These are phyloP conservation scores for Barbus barbus DNA, from an alignment of 2,113 vertebrate genomes.

Conservation along the genomic window DNA sequence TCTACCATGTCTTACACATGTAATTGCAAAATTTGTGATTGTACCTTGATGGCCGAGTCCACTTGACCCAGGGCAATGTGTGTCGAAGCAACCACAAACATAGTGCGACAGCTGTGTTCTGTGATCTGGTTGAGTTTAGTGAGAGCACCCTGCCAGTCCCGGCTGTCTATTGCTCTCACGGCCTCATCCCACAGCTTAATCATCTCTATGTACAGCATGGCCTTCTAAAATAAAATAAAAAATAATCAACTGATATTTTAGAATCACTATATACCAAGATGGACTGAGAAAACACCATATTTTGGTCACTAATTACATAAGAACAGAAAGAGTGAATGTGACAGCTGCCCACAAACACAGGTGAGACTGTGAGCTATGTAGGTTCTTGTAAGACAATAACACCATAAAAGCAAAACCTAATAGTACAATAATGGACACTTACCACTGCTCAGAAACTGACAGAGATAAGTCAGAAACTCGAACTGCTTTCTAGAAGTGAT, in stretches of 20 bases:
- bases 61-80: conserved; percentile 78
- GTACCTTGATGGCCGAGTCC: conserved; percentile 75
- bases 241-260: neutral
- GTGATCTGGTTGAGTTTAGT: conserved; percentile 68
- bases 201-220: conserved; percentile 82
- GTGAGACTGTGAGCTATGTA: conserved; percentile 18
- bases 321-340: neutral
- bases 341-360: neutral
- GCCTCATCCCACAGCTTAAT: conserved; percentile 81
- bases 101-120: conserved; percentile 77
- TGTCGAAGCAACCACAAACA: conserved; percentile 80
- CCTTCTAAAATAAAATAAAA: conserved; percentile 22
- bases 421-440: neutral
- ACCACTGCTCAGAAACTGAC: conserved; percentile 13
- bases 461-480: neutral
- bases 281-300: neutral
- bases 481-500: neutral
- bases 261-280: neutral
- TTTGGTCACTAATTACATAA: neutral
- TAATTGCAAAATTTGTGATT: neutral
- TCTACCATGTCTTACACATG: neutral
- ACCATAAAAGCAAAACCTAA: neutral
- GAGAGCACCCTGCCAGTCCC: conserved; percentile 78
- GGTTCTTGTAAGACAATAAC: neutral
- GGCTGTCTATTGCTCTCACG: conserved; percentile 72